Evolutionary conservation across 2,797 vertebrate species (phyloP), one percentile per base, ranked within the genome.

Genomic region (Sebastes elongatus): DNA sequence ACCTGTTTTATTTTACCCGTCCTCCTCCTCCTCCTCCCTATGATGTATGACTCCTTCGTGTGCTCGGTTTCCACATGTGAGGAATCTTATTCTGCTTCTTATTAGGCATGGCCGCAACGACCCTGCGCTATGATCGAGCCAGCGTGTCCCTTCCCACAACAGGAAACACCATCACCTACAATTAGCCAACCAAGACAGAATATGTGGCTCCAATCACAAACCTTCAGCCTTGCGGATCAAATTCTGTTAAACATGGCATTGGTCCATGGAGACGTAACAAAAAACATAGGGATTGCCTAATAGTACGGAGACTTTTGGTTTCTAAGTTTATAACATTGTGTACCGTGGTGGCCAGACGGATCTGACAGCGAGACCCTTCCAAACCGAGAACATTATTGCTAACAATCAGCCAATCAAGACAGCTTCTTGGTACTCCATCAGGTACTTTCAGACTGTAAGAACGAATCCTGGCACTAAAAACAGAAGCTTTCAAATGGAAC

Each of bases 81-180:
- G 89, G 85, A 93, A 92, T 91, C 87, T 78, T 83, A 90, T 93
- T 91, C 93, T 95, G 93, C 83, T 95, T 94, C 85, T 91, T 89
- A 95, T 94, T 94, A 94, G 85, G 65, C 38, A 18, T 74, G 83
- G 88, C 89, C 88, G 49, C 87, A 85, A 20, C 22, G 87, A 93
- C 92, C 91, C 76, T 62, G 68, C 5, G 2, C 81, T 72, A 85
- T 66, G 74, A 89, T 82, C 14, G 46, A 88, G 91, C 84, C 87
- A 93, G 78, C 80, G 59, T 85, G 87, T 86, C 88, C 87, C 80
- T 80, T 93, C 72, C 88, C 86, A 89, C 84, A 91, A 93, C 87
- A 93, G 93, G 91, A 94, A 92, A 89, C 88, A 76, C 89, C 85
- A 84, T 88, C 81, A 91, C 85, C 81, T 81, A 88, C 89, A 88